Conservation (phyloP, 1,140 invertebrate species). For the Heterodera schachtii region DNA sequence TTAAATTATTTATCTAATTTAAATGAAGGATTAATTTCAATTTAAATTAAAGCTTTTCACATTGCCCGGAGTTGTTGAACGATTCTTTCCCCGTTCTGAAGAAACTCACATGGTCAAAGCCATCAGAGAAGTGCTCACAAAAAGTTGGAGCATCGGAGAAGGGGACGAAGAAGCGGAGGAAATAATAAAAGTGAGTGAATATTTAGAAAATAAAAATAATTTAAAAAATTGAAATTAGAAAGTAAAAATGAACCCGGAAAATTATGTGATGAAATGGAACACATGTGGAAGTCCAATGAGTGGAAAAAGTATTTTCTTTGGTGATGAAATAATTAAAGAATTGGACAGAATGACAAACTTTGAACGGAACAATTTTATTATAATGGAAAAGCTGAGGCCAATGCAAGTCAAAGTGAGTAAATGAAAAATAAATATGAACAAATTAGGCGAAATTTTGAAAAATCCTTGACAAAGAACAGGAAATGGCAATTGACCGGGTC, state of each 20-base stretch:
- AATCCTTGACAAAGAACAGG: too few species aligned
- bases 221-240: background rate
- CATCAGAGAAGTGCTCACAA: slow-evolving; percentile 16
- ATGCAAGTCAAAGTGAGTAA: too few species aligned
- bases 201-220: background rate
- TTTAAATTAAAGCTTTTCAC: background rate
- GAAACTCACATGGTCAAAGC: background rate
- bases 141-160: slow-evolving; percentile 3
- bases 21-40: too few species aligned
- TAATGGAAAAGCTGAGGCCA: too few species aligned
- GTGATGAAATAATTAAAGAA: too few species aligned
- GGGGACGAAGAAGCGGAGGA: background rate
- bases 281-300: background rate
- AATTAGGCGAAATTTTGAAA: too few species aligned
- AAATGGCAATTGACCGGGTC: too few species aligned
- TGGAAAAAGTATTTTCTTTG: too few species aligned
- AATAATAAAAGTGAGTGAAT: background rate
- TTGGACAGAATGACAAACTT: too few species aligned
- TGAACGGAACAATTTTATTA: too few species aligned
- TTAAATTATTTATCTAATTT: background rate
- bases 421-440: too few species aligned
- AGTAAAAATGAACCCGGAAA: background rate
- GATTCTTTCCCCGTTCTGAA: background rate
- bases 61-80: background rate
- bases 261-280: background rate